A percentile compares a stretch with the other conserved stretches of the same genome.
Conservation (phyloP, 1,140 invertebrate genomes). For the Ptiloglossa arizonensis region DNA sequence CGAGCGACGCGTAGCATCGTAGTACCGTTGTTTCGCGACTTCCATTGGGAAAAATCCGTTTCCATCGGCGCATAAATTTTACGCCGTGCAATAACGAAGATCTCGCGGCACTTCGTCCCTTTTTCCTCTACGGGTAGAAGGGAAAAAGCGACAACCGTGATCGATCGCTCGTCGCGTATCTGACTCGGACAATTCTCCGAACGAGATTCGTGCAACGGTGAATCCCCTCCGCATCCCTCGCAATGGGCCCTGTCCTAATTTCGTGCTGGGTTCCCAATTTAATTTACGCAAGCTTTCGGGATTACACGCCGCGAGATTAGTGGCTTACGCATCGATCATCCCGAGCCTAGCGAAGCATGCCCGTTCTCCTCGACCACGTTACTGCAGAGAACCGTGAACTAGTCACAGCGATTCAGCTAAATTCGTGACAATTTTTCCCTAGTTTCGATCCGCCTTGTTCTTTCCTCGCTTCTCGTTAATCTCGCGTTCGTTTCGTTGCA, state of each 20-base stretch:
- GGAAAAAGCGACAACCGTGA: neutral
- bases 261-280: constrained; percentile 33
- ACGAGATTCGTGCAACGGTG: neutral
- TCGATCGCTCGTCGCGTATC: neutral
- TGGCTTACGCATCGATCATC: constrained; percentile 58
- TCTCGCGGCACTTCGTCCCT: neutral
- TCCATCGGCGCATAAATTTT: neutral
- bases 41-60: neutral
- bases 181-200: constrained; percentile 4
- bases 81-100: neutral
- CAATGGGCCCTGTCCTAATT: constrained; percentile 26
- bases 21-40: neutral
- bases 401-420: neutral
- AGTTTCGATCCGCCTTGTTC: neutral
- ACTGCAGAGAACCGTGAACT: neutral
- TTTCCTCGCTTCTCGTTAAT: neutral
- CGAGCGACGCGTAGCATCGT: neutral
- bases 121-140: neutral
- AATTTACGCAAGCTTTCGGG: constrained; percentile 51
- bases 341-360: constrained; percentile 28
- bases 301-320: constrained; percentile 40
- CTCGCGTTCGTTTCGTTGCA: neutral
- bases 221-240: neutral
- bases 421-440: neutral
- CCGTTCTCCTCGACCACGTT: constrained; percentile 1